Conservation (phyloP, 2,888 invertebrate species). For the Caenorhabditis afra region DNA sequence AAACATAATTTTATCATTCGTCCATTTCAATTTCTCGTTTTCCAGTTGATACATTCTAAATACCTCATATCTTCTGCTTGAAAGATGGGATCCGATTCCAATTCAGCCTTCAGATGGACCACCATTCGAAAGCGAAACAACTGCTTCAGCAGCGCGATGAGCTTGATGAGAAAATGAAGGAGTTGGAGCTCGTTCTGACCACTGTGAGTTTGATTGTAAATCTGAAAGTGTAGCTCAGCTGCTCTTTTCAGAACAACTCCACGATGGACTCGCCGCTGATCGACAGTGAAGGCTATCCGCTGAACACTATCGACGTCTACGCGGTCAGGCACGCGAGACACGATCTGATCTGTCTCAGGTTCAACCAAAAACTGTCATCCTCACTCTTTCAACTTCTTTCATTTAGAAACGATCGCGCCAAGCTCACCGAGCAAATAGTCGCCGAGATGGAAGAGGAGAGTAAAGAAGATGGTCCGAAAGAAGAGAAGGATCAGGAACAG, state of each 20-base stretch:
- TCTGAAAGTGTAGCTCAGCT: too few species aligned
- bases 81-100: too few species aligned
- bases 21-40: too few species aligned
- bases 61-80: too few species aligned
- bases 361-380: too few species aligned
- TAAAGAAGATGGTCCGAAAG: neutral
- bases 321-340: conserved; percentile 92
- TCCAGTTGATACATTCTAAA: too few species aligned
- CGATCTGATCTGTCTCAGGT: conserved; percentile 88
- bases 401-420: conserved; percentile 21
- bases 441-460: conserved; percentile 37
- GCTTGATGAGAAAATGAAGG: conserved; percentile 69
- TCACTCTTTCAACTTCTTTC: too few species aligned
- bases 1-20: neutral
- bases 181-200: conserved; percentile 52
- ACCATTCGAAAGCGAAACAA: conserved; percentile 63
- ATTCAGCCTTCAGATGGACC: conserved; percentile 44
- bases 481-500: conserved; percentile 16
- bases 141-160: conserved; percentile 71
- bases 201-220: conserved; percentile 36
- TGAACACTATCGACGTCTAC: conserved; percentile 91
- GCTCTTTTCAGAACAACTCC: conserved; percentile 65
- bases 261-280: conserved; percentile 89
- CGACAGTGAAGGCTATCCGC: conserved; percentile 90
- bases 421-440: conserved; percentile 87